Conservation (phyloP, 1,140 invertebrate genomes). For the Aphaenogaster floridana region DNA sequence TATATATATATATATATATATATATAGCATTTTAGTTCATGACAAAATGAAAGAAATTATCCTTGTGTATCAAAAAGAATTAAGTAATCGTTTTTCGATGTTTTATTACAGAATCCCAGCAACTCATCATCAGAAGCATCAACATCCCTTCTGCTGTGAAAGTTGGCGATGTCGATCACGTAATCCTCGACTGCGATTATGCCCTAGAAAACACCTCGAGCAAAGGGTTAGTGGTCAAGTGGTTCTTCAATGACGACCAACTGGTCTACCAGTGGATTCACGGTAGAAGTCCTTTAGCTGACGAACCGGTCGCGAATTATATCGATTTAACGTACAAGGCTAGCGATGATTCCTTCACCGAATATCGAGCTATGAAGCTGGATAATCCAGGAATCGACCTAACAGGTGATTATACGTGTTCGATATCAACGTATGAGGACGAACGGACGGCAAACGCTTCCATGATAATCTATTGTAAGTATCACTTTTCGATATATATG, state of each 20-base stretch:
- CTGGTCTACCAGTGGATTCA: conserved; percentile 93
- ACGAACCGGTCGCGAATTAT: conserved; percentile 89
- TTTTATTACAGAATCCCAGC: conserved; percentile 86
- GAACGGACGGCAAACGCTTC: conserved; percentile 89
- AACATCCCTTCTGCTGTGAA: conserved; percentile 90
- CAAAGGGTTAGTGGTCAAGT: conserved; percentile 92
- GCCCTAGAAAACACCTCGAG: conserved; percentile 85
- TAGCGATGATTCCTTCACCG: conserved; percentile 90
- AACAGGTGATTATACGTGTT: conserved; percentile 92
- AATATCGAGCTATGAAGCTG: conserved; percentile 92
- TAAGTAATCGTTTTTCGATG: neutral
- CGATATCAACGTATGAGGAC: conserved; percentile 91
- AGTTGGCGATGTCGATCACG: conserved; percentile 89
- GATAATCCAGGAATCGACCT: conserved; percentile 91
- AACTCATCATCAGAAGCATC: conserved; percentile 90
- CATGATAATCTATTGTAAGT: conserved; percentile 94
- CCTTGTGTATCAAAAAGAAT: neutral
- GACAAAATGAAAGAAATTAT: neutral
- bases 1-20: too few relatives aligned
- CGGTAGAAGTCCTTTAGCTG: conserved; percentile 88
- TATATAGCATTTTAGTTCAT: neutral
- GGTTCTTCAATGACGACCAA: conserved; percentile 91
- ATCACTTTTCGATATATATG: conserved; percentile 21
- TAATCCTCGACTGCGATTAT: conserved; percentile 93
- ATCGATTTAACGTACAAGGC: conserved; percentile 91